Percentiles rank a stretch among this genome's conserved stretches.
These are phyloP conservation scores for Periophthalmus magnuspinnatus DNA, from an alignment of 2,797 vertebrate species.

Conservation along the genomic window DNA sequence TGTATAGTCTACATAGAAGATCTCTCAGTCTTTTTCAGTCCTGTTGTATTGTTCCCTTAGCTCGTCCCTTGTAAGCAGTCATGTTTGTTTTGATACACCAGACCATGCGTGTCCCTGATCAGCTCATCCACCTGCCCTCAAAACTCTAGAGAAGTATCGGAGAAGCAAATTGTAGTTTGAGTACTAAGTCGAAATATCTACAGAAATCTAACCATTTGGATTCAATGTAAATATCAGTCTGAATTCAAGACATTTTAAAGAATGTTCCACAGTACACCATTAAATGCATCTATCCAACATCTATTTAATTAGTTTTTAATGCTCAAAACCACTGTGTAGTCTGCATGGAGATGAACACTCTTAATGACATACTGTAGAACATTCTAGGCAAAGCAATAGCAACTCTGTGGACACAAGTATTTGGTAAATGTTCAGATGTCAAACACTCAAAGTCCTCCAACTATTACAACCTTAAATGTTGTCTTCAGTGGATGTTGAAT, in stretches of 20 bases:
- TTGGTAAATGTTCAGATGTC: neutral
- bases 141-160: too few species aligned
- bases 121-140: neutral
- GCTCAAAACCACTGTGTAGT: too few species aligned
- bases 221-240: neutral
- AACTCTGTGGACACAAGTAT: too few species aligned
- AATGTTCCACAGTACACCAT: too few species aligned
- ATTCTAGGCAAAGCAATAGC: too few species aligned
- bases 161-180: too few species aligned
- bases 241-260: slow-evolving; percentile 3
- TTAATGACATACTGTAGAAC: too few species aligned
- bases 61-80: neutral
- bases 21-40: neutral
- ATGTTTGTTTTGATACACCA: neutral
- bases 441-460: neutral
- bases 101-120: neutral
- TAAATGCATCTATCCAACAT: too few species aligned
- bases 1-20: too few species aligned
- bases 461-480: neutral
- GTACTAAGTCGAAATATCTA: too few species aligned
- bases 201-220: neutral
- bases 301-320: too few species aligned
- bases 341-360: too few species aligned
- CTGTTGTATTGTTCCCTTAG: neutral
- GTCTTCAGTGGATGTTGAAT: neutral